Evolutionary conservation across 2,888 invertebrate genomes (phyloP).

Genomic region (Sylvicola cinctus): DNA sequence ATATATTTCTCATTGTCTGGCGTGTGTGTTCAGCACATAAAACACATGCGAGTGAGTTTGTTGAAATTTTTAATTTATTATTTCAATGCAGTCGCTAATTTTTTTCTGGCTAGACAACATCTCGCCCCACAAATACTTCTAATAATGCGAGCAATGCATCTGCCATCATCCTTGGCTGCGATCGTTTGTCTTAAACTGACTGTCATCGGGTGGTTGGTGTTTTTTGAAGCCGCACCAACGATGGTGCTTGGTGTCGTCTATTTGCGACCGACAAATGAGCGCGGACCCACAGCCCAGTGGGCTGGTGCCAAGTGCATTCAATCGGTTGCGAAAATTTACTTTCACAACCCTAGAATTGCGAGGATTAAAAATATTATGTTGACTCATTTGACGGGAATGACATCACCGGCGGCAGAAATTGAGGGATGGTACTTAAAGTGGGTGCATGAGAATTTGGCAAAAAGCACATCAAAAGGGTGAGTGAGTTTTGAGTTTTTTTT

Average conservation of each 20-base stretch:
- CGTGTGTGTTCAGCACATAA: no score
- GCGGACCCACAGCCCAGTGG: constrained; percentile 6
- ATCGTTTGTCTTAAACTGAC: no score
- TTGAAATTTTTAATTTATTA: no score
- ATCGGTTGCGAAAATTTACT: constrained; percentile 5
- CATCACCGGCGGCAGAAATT: constrained; percentile 20
- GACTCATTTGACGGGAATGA: constrained; percentile 16
- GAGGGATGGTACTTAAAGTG: constrained; percentile 16
- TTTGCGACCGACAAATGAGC: constrained; percentile 6
- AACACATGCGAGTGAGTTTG: no score
- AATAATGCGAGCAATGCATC: no score
- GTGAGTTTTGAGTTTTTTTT: background rate
- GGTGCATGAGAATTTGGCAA: constrained; percentile 13
- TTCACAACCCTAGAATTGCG: constrained; percentile 2
- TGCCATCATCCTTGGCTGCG: no score
- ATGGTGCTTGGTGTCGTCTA: constrained; percentile 3
- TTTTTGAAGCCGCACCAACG: background rate
- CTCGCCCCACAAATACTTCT: no score
- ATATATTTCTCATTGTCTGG: no score
- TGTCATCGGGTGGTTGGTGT: no score
- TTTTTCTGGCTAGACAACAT: no score
- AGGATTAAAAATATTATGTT: constrained; percentile 14
- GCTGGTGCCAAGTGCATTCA: constrained; percentile 7
- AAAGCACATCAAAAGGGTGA: background rate
- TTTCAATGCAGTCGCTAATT: no score